These are phyloP conservation scores for Aplochiton taeniatus DNA, from an alignment of 2,797 vertebrate genomes.

Conservation along the genomic window DNA sequence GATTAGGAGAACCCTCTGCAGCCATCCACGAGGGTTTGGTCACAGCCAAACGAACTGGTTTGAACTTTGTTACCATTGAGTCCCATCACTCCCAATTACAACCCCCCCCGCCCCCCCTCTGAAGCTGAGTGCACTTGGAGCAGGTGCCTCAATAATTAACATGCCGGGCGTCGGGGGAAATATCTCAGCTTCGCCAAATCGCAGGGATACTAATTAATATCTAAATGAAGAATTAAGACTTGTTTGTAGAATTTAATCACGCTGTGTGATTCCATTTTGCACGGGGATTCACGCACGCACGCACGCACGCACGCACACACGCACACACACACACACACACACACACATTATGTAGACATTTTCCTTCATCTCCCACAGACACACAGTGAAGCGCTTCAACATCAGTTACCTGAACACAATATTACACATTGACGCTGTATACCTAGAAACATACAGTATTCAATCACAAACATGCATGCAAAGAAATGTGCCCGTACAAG, in stretches of 20 bases:
- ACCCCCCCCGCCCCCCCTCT: slow-evolving; percentile 23
- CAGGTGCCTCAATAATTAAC: slow-evolving; percentile 47
- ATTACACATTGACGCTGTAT: too few species aligned
- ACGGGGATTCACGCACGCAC: slow-evolving; percentile 19
- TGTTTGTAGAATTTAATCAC: slow-evolving; percentile 58
- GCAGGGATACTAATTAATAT: slow-evolving; percentile 68
- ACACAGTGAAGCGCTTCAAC: too few species aligned
- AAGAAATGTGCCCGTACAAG: too few species aligned
- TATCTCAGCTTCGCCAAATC: slow-evolving; percentile 58
- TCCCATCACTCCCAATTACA: slow-evolving; percentile 34
- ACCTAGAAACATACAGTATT: too few species aligned
- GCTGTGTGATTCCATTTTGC: slow-evolving; percentile 46
- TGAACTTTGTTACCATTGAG: slow-evolving; percentile 50
- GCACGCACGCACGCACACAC: background rate
- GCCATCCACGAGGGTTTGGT: slow-evolving; percentile 9
- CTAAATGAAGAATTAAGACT: slow-evolving; percentile 67
- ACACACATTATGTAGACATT: too few species aligned
- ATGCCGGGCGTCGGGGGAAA: slow-evolving; percentile 58
- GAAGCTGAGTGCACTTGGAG: slow-evolving; percentile 23
- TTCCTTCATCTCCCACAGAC: too few species aligned
- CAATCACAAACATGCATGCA: too few species aligned
- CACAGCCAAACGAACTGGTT: slow-evolving; percentile 49
- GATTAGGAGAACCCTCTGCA: too few species aligned
- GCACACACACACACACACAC: background rate
- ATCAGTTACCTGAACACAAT: too few species aligned